phyloP scores from a whole-genome alignment of 2,797 vertebrate genomes.

The Macroramphosus scolopax region DNA sequence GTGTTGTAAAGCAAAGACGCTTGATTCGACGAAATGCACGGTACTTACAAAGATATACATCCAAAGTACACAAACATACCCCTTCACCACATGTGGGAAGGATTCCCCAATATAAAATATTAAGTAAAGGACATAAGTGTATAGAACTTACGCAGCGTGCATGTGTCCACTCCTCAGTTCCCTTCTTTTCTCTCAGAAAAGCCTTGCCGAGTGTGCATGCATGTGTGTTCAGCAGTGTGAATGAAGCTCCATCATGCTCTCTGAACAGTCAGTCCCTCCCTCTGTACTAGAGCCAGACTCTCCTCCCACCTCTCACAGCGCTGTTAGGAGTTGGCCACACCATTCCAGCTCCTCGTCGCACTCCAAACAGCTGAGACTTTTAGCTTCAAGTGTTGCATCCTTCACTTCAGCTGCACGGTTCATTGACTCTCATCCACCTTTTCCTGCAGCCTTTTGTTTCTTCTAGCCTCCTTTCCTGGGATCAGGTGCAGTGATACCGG shows the following conservation, averaged over 20 bases:
- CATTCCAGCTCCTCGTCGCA: slow-evolving; percentile 23
- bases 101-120: slow-evolving; percentile 1
- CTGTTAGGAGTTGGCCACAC: slow-evolving; percentile 45
- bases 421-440: not conserved
- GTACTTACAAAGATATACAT: slow-evolving; percentile 5
- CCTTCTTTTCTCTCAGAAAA: slow-evolving; percentile 56
- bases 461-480: slow-evolving; percentile 32
- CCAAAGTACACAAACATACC: slow-evolving; percentile 4
- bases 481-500: slow-evolving; percentile 38
- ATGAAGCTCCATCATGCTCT: slow-evolving; percentile 73
- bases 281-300: slow-evolving; percentile 59
- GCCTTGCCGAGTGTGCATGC: slow-evolving; percentile 40
- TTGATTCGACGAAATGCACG: slow-evolving; percentile 11
- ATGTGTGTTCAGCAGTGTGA: slow-evolving; percentile 62
- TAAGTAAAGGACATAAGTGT: too few species aligned
- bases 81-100: not conserved
- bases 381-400: slow-evolving; percentile 3
- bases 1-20: slow-evolving; percentile 22
- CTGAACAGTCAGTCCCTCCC: slow-evolving; percentile 62
- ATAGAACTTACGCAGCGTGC: slow-evolving; percentile 56
- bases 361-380: slow-evolving; percentile 22
- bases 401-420: not conserved
- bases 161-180: slow-evolving; percentile 47
- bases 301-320: slow-evolving; percentile 62
- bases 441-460: slow-evolving; percentile 2